Conservation (phyloP, 2,113 vertebrate species). For the Hemiprocne comata region DNA sequence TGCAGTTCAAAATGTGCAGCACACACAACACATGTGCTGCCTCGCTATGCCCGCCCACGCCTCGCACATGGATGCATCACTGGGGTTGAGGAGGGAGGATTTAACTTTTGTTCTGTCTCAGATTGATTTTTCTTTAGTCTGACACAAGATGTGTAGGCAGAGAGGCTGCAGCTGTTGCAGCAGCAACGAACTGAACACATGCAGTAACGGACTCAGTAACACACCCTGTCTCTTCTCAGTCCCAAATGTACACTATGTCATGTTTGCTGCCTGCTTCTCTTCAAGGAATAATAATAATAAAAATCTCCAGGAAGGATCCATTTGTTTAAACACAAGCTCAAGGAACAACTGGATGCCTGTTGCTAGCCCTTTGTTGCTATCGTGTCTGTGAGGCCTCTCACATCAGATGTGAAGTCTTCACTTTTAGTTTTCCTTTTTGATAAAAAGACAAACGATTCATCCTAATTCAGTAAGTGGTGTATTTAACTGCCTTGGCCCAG, state of each 20-base stretch:
- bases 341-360: not conserved
- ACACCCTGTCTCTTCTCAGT: not conserved
- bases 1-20: not conserved
- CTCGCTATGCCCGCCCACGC: not conserved
- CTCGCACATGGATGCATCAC: not conserved
- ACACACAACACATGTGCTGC: accelerated
- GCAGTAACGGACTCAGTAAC: not conserved
- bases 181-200: not conserved
- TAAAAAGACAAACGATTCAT: not conserved
- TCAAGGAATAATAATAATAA: not conserved
- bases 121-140: not conserved
- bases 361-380: not conserved
- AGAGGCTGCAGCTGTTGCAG: not conserved
- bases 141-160: not conserved
- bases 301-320: not conserved
- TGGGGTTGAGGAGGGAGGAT: not conserved
- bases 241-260: not conserved
- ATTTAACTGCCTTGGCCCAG: not conserved
- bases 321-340: not conserved
- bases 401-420: not conserved
- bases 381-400: not conserved
- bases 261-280: not conserved
- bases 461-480: not conserved
- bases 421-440: not conserved
- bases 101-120: not conserved